These are phyloP conservation scores for Balaenoptera acutorostrata DNA, from an alignment of 2,113 vertebrate genomes.

Conservation along the genomic window DNA sequence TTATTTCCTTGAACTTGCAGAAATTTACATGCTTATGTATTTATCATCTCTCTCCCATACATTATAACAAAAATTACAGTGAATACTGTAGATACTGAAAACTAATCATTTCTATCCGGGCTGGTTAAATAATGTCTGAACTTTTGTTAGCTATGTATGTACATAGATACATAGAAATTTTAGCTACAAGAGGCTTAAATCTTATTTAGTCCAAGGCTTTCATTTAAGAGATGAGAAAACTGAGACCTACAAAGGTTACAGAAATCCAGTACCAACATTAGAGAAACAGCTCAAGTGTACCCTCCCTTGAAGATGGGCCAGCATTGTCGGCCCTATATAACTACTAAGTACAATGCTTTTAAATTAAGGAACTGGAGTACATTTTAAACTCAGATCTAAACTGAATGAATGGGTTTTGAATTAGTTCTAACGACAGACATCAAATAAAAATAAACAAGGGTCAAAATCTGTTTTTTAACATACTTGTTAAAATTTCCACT, in stretches of 20 bases:
- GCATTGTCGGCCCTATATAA: not conserved
- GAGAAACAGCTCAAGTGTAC: not conserved
- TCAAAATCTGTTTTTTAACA: constrained; percentile 36
- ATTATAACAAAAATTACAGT: not conserved
- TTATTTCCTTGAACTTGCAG: not conserved
- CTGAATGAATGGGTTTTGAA: not conserved
- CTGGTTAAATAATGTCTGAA: not conserved
- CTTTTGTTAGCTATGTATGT: not conserved
- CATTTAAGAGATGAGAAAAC: not conserved
- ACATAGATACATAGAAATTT: not conserved
- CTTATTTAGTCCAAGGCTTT: not conserved
- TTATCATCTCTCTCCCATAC: not conserved
- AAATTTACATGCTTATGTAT: not conserved
- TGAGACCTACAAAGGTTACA: not conserved
- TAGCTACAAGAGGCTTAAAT: not conserved
- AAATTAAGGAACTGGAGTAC: not conserved
- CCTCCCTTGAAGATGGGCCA: not conserved
- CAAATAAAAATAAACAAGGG: constrained; percentile 32
- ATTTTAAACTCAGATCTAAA: constrained; percentile 17
- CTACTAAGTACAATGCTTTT: not conserved
- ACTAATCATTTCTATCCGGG: not conserved
- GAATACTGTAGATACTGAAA: not conserved
- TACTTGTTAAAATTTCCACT: not conserved
- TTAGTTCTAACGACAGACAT: not conserved
- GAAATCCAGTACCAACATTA: not conserved